These are phyloP conservation scores for Heliconius melpomene DNA, from an alignment of 1,140 invertebrate species.

Conservation along the genomic window DNA sequence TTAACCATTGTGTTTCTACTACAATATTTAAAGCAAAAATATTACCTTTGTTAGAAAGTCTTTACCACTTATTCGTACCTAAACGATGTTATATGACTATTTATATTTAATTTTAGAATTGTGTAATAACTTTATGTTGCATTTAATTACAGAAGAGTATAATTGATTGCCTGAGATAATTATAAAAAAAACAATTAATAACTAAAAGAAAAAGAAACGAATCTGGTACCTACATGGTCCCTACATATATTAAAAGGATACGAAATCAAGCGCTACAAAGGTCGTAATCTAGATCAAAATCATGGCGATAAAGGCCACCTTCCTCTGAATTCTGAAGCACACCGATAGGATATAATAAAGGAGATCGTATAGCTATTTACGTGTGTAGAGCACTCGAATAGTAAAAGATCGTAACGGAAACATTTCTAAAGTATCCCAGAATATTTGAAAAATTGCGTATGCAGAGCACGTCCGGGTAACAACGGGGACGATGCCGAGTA, in stretches of 20 bases:
- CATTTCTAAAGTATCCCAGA: slow-evolving; percentile 73
- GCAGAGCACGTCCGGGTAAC: slow-evolving; percentile 70
- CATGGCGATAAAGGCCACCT: slow-evolving; percentile 43
- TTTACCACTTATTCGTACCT: slow-evolving; percentile 1
- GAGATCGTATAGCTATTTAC: slow-evolving; percentile 70
- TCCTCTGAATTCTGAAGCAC: slow-evolving; percentile 53
- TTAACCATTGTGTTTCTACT: not conserved
- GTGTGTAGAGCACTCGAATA: slow-evolving; percentile 67
- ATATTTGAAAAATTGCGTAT: slow-evolving; percentile 59
- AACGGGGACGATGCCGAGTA: slow-evolving; percentile 65
- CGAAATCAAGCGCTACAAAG: slow-evolving; percentile 18
- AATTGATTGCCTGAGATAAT: too few species aligned
- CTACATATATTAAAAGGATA: slow-evolving; percentile 14
- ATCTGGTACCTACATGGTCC: too few species aligned
- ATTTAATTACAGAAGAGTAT: too few species aligned
- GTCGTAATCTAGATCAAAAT: slow-evolving; percentile 41
- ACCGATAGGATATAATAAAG: slow-evolving; percentile 60
- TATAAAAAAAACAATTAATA: too few species aligned
- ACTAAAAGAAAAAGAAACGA: too few species aligned
- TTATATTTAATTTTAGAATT: not conserved
- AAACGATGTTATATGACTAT: not conserved
- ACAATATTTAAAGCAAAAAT: slow-evolving; percentile 1
- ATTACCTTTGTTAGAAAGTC: not conserved
- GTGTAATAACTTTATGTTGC: not conserved
- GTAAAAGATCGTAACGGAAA: slow-evolving; percentile 73